Conservation (phyloP, 1,140 invertebrate genomes). For the Macrostomum lignano region DNA sequence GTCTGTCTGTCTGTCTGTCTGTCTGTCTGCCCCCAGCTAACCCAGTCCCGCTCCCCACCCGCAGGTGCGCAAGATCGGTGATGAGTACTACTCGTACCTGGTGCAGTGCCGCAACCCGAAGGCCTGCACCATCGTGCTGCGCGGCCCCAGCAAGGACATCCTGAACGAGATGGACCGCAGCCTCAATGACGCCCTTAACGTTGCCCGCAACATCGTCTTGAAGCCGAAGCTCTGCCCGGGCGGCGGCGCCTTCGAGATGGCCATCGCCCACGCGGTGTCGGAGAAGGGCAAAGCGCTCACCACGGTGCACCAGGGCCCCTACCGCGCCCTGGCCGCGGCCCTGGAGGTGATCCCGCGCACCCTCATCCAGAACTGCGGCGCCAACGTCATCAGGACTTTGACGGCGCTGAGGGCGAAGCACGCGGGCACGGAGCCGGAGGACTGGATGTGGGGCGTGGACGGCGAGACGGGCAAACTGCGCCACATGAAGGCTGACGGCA, state of each 20-base stretch:
- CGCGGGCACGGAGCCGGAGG: constrained; percentile 14
- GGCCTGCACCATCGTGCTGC: constrained; percentile 77
- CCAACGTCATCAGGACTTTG: constrained; percentile 68
- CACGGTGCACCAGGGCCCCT: constrained; percentile 52
- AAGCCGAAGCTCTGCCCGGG: constrained; percentile 45
- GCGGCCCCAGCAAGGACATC: constrained; percentile 86
- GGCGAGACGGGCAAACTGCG: constrained; percentile 66
- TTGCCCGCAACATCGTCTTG: constrained; percentile 65
- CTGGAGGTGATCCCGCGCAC: constrained; percentile 89
- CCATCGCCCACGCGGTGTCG: constrained; percentile 41
- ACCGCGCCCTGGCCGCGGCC: constrained; percentile 61
- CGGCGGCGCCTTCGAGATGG: constrained; percentile 84
- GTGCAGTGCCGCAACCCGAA: constrained; percentile 79
- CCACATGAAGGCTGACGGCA: constrained; percentile 55
- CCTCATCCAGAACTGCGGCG: constrained; percentile 87
- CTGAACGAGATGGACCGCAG: constrained; percentile 89
- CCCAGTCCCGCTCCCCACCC: no score
- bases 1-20: no score
- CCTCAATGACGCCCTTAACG: constrained; percentile 82
- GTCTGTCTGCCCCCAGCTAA: no score
- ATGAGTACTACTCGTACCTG: constrained; percentile 64
- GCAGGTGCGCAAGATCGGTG: constrained; percentile 52
- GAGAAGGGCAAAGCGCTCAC: constrained; percentile 39
- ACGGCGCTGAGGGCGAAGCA: constrained; percentile 53
- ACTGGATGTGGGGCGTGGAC: constrained; percentile 44